These are phyloP conservation scores for Mesochorus sp. DNA, from an alignment of 2,888 invertebrate species.

Conservation along the genomic window DNA sequence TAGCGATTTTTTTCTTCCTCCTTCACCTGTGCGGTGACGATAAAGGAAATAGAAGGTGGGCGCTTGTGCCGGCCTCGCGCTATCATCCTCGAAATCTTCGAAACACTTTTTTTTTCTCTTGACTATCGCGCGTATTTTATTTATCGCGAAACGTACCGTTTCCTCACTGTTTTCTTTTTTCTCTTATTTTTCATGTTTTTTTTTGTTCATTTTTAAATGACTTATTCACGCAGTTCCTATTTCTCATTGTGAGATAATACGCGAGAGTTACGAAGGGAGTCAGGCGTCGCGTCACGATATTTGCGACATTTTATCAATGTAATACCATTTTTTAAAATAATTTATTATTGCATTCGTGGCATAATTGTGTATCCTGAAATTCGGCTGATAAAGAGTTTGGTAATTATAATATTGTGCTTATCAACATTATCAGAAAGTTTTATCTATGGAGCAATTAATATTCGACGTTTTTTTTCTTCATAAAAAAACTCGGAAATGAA, in stretches of 20 bases:
- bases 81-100: conserved; percentile 21
- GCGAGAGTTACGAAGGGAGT: conserved; percentile 19
- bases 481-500: background rate
- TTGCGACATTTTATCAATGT: background rate
- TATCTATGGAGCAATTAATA: no score
- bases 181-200: background rate
- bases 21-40: conserved; percentile 4
- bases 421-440: no score
- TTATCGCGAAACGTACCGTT: conserved; percentile 7
- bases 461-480: background rate
- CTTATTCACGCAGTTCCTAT: conserved; percentile 36
- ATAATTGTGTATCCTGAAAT: background rate
- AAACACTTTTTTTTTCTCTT: conserved; percentile 19
- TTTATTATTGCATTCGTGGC: background rate
- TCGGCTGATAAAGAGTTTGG: background rate
- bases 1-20: conserved; percentile 21
- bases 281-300: no score
- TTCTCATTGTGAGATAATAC: conserved; percentile 3
- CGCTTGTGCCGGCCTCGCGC: background rate
- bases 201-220: background rate
- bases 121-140: conserved; percentile 19
- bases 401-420: background rate
- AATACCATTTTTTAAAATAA: background rate
- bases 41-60: conserved; percentile 20
- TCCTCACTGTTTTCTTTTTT: background rate